Conservation (phyloP, 2,888 invertebrate genomes). For the Hirudinaria manillensis region DNA sequence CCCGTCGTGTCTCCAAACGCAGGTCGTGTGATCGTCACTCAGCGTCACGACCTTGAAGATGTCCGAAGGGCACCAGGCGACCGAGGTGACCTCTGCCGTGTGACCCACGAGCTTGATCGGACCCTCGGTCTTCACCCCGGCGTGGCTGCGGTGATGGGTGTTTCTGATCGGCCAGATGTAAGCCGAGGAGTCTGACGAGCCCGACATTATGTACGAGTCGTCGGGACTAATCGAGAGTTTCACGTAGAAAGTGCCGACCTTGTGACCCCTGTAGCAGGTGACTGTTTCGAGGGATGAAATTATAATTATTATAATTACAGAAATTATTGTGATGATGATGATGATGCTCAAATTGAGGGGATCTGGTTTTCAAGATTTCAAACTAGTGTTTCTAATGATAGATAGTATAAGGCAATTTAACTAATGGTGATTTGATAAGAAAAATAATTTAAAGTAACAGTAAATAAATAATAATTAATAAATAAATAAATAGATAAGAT, state of each 20-base stretch:
- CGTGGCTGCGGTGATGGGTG: not conserved
- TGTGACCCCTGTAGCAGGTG: slow-evolving; percentile 62
- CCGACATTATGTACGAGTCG: slow-evolving; percentile 73
- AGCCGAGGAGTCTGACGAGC: slow-evolving; percentile 78
- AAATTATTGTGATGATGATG: too few species aligned
- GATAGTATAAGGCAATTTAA: too few species aligned
- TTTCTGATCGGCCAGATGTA: slow-evolving; percentile 70
- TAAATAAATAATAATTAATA: too few species aligned
- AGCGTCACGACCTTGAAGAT: slow-evolving; percentile 36
- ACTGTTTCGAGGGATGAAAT: slow-evolving; percentile 44
- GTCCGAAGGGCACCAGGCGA: slow-evolving; percentile 39
- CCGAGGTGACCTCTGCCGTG: slow-evolving; percentile 66
- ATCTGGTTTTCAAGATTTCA: too few species aligned
- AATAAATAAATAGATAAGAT: too few species aligned
- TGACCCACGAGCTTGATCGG: slow-evolving; percentile 70
- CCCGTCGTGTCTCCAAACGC: slow-evolving; percentile 36
- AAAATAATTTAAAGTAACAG: too few species aligned
- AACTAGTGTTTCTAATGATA: too few species aligned
- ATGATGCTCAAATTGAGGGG: too few species aligned
- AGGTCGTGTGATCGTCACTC: slow-evolving; percentile 38
- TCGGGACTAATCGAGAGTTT: slow-evolving; percentile 76
- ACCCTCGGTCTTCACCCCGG: slow-evolving; percentile 57
- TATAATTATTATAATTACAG: not conserved
- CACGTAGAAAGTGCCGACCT: slow-evolving; percentile 76
- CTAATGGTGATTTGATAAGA: too few species aligned